Conservation (phyloP, 2,888 invertebrate species). For the Emmelina monodactyla region DNA sequence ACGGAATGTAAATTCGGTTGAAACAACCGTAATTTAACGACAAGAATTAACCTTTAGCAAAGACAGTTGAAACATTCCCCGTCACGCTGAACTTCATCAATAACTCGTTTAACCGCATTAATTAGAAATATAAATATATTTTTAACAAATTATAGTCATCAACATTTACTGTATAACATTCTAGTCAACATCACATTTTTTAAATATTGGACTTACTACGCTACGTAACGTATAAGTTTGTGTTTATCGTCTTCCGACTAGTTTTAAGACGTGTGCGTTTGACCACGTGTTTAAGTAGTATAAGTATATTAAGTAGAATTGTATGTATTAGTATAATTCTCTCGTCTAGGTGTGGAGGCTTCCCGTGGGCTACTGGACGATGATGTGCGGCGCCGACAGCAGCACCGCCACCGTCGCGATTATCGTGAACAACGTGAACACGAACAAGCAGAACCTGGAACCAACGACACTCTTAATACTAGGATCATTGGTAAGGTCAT, state of each 20-base stretch:
- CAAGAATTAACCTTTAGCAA: neutral
- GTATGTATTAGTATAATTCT: conserved; percentile 45
- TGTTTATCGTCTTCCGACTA: conserved; percentile 51
- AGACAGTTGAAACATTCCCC: neutral
- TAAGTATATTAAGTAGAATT: conserved; percentile 25
- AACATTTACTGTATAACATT: conserved; percentile 47
- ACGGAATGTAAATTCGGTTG: neutral
- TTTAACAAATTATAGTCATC: conserved; percentile 49
- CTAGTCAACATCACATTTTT: conserved; percentile 61
- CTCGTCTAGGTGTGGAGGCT: conserved; percentile 27
- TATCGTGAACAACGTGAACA: conserved; percentile 93
- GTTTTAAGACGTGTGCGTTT: conserved; percentile 57
- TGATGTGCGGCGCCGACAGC: conserved; percentile 92
- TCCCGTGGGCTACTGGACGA: conserved; percentile 76
- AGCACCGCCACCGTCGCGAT: conserved; percentile 92
- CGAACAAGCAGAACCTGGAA: conserved; percentile 88
- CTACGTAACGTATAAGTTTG: conserved; percentile 31
- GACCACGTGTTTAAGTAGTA: conserved; percentile 39
- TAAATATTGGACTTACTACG: conserved; percentile 45
- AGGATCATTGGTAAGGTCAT: conserved; percentile 10
- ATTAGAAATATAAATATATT: conserved; percentile 44
- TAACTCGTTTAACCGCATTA: conserved; percentile 24
- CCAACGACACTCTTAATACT: conserved; percentile 21
- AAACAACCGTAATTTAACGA: neutral
- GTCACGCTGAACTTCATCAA: conserved; percentile 19